Evolutionary conservation across 2,797 vertebrate species (phyloP).

Genomic region (Neosilurus hyrtlii): DNA sequence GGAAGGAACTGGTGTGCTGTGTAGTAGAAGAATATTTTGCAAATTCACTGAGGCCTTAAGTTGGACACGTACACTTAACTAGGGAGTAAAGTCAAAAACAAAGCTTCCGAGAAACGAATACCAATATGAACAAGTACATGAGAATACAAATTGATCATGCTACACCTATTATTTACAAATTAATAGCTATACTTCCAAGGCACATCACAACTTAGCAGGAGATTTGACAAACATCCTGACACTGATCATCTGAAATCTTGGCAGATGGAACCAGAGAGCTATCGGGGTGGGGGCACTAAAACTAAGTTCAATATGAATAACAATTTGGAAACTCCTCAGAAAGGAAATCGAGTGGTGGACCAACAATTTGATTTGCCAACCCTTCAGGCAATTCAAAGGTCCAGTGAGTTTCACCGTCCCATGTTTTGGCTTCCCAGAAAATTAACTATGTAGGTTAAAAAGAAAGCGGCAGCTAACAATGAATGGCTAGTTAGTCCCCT

Average conservation of each 20-base stretch:
- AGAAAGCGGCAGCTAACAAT: neutral
- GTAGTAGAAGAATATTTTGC: neutral
- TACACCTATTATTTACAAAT: neutral
- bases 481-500: too few species aligned
- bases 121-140: neutral
- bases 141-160: neutral
- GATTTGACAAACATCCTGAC: neutral
- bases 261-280: neutral
- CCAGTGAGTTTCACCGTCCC: neutral
- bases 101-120: neutral
- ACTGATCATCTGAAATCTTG: neutral
- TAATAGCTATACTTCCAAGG: neutral
- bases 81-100: neutral
- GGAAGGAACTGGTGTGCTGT: neutral
- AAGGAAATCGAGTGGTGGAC: neutral
- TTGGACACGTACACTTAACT: neutral
- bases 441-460: neutral
- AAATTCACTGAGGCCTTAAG: neutral
- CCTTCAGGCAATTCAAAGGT: neutral
- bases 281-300: neutral
- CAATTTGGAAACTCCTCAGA: neutral
- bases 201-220: neutral
- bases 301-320: neutral
- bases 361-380: neutral
- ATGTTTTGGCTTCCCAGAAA: neutral